These are phyloP conservation scores for Caenorhabditis sulstoni DNA, from an alignment of 2,888 invertebrate genomes.

Conservation along the genomic window DNA sequence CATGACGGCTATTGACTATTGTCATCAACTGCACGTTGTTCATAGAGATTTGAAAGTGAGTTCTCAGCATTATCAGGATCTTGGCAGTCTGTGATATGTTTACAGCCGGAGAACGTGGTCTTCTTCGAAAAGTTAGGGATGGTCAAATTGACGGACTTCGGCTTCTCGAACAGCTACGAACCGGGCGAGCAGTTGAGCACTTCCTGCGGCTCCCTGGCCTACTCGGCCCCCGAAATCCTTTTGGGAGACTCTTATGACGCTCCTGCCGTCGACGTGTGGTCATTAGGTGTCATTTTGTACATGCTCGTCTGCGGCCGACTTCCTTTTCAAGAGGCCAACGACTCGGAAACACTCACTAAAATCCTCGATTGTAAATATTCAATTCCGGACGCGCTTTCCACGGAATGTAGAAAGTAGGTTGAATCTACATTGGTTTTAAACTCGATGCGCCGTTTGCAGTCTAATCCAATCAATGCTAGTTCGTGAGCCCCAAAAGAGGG, in stretches of 20 bases:
- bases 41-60: constrained; percentile 91
- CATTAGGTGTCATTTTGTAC: constrained; percentile 96
- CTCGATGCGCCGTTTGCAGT: constrained; percentile 82
- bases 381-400: constrained; percentile 91
- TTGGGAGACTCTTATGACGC: constrained; percentile 99
- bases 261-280: constrained; percentile 99
- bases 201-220: constrained; percentile 97
- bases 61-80: too few species aligned
- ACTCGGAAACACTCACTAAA: constrained; percentile 98
- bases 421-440: neutral
- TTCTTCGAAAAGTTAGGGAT: constrained; percentile 97
- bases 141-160: constrained; percentile 99
- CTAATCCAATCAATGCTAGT: constrained; percentile 94
- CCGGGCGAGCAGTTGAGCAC: constrained; percentile 97
- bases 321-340: constrained; percentile 99
- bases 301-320: constrained; percentile 98
- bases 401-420: constrained; percentile 87
- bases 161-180: constrained; percentile 91
- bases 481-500: constrained; percentile 92
- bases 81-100: too few species aligned
- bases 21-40: constrained; percentile 92
- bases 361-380: constrained; percentile 99
- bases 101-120: constrained; percentile 95
- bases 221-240: constrained; percentile 98
- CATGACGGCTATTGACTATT: constrained; percentile 95